Evolutionary conservation across 2,888 invertebrate species (phyloP), one percentile per base, ranked within the genome.

Genomic region (Cataglyphis albicans): DNA sequence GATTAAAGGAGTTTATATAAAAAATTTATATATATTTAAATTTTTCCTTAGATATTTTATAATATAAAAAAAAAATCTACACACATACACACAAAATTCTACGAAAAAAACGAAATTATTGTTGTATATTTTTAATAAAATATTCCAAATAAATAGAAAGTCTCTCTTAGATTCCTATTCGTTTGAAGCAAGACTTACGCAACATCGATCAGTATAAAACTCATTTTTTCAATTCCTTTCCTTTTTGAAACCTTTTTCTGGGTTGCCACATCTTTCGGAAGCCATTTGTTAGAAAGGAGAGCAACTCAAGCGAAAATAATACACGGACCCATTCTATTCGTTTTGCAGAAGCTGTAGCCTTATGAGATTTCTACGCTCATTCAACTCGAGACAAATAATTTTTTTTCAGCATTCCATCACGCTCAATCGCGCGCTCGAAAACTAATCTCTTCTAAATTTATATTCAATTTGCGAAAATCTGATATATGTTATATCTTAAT

Each of bases 151-250:
- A 32, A 35, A 9, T 18, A 35, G n/a, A 44, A 18, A 44, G n/a
- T n/a, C 52, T 52, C n/a, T 72, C 18, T 4, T 29, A n/a, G 29
- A 25, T 73, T 59, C n/a, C 59, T 41, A 73, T 61, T 59, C 74
- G 75, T 80, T 82, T 64, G 65, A 65, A 80, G 76, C 57, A 57
- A 41, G 67, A 84, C 82, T 89, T 88, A 88, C 86, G 84, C 86
- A 91, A 90, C 83, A 85, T 84, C 88, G 91, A 93, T 91, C 92
- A 92, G 93, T 89, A 86, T 87, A 87, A 91, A 90, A 90, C 89
- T 88, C 89, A 88, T 90, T 92, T 92, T 92, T 91, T 90, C 90
- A 84, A 89, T 89, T 89, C 89, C 88, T 80, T 68, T 83, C 84
- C 86, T 88, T 88, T 84, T 88, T 84, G 82, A 91, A 88, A 90